phyloP scores from a whole-genome alignment of 2,797 vertebrate genomes.

The Diglossa cyanea region DNA sequence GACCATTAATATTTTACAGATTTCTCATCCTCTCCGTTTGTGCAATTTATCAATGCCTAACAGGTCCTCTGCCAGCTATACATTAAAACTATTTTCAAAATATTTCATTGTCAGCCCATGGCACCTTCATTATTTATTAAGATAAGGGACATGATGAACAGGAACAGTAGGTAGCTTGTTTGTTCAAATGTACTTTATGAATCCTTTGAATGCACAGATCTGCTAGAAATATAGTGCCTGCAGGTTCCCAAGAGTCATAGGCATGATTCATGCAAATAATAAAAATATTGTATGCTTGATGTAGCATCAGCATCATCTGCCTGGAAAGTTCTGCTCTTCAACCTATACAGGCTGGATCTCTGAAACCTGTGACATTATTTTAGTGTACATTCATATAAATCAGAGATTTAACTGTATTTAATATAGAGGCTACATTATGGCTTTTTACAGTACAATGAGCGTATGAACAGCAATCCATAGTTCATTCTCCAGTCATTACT shows the following conservation, averaged over 20 bases:
- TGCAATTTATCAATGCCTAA: constrained; percentile 97
- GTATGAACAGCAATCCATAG: not conserved
- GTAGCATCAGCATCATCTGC: not conserved
- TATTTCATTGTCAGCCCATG: constrained; percentile 99
- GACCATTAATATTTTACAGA: constrained; percentile 98
- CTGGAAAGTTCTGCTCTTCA: not conserved
- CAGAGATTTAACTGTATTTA: not conserved
- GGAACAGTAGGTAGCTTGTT: constrained; percentile 87
- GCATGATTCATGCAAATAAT: constrained; percentile 42
- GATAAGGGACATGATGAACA: constrained; percentile 94
- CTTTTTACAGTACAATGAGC: not conserved
- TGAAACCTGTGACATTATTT: not conserved
- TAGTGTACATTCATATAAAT: not conserved
- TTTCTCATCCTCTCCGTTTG: constrained; percentile 88
- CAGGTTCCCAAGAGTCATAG: not conserved
- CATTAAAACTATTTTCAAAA: constrained; percentile 99
- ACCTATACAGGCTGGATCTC: not conserved
- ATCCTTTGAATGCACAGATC: constrained; percentile 37
- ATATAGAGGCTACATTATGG: not conserved
- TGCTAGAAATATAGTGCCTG: not conserved
- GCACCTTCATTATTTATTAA: constrained; percentile 99
- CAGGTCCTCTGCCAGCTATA: constrained; percentile 93
- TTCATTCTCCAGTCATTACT: not conserved
- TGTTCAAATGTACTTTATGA: constrained; percentile 83
- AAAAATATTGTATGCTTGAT: not conserved